Base-by-base conservation (phyloP, 2,888 invertebrate genomes). In the Cephus spinipes region DNA sequence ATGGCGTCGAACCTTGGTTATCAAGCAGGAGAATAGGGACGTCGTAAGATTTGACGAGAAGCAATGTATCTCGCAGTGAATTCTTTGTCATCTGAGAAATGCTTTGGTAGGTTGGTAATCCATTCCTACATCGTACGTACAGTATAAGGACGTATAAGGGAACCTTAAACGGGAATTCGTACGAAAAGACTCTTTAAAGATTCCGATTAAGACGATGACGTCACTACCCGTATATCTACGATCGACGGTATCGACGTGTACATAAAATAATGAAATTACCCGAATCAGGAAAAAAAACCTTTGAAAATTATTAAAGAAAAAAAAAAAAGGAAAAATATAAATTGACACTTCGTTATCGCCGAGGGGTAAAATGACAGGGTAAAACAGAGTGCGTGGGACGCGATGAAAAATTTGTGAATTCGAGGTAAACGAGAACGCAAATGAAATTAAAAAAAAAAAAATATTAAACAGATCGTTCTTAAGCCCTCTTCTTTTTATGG, bases 1-100 rank as follows among this genome's bases (percentile, higher is more conserved):
- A 71, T 71, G 31, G 31, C 71, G 71, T 33, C 36, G 74, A 23
- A 32, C 36, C 36, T 74, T 35, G 74, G 71, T 71, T 71, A 71
- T 71, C 71, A 71, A 71, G 31, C 31, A 33, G 30, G 71, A 71
- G 71, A 71, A 71, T 31, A 74, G 74, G 31, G 11, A n/a, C 15
- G 74, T 74, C 74, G 34, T 35, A 35, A 34, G 33, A 74, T 34
- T 74, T 35, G 33, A 33, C 74, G 74, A 33, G 33, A 35, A 11
- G 30, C 34, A 34, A 32, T 74, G 36, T 74, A 34, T 34, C 33
- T 71, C 31, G 3, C 12, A n/a, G 30, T 23, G 23, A 55, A 23
- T 71, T 71, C 32, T 9, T 71, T 71, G 71, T 30, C 71, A 71
- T 71, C 30, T 12, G 31, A 31, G 23, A 71, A 71, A 71, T 31